Evolutionary conservation across 37 sponge, comb jelly and placozoan genomes (phyloP).

Genomic region (Hexactinellida sp.): DNA sequence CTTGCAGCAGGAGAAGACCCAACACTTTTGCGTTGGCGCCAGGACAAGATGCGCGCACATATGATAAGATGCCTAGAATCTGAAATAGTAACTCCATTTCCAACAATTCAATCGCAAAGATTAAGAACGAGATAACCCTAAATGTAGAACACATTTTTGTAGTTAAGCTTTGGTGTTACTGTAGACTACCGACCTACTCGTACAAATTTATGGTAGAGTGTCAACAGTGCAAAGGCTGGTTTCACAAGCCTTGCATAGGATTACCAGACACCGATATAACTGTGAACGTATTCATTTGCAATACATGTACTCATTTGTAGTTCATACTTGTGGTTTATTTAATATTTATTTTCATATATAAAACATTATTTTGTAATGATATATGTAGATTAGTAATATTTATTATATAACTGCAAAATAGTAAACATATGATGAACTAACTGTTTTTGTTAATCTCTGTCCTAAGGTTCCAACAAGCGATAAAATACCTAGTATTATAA

Average conservation of each 20-base stretch:
- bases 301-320: neutral
- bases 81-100: neutral
- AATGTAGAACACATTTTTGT: neutral
- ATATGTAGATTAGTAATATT: neutral
- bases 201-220: neutral
- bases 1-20: neutral
- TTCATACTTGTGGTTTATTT: neutral
- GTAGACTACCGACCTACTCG: neutral
- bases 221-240: neutral
- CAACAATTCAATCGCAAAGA: neutral
- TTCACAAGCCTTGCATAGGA: neutral
- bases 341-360: neutral
- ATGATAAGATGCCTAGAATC: neutral
- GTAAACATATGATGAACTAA: no score
- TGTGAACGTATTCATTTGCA: neutral
- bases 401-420: neutral
- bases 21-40: neutral
- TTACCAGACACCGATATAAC: neutral
- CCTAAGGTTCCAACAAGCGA: neutral
- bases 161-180: neutral
- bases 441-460: no score
- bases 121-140: neutral
- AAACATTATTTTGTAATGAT: neutral
- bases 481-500: neutral
- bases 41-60: neutral